Percentiles rank a stretch among this genome's conserved stretches.
Conservation (phyloP, 64 coral and sea anemone species). For the Stylophora pistillata region DNA sequence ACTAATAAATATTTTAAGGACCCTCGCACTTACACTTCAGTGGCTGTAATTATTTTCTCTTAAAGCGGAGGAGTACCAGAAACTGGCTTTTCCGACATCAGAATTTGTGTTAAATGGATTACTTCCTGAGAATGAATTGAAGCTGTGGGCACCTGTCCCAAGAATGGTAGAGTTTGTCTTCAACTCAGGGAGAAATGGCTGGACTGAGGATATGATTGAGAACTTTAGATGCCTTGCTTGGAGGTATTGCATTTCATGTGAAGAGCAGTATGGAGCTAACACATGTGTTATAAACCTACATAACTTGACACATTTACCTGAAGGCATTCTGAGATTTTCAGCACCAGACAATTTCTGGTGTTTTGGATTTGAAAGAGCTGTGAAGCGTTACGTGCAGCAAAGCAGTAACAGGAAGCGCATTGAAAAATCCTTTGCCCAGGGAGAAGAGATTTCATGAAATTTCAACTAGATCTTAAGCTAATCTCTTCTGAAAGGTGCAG, state of each 20-base stretch:
- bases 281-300: slow-evolving; percentile 47
- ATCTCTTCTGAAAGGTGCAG: too few species aligned
- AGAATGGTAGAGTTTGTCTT: slow-evolving; percentile 72
- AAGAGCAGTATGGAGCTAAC: slow-evolving; percentile 33
- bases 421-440: slow-evolving; percentile 35
- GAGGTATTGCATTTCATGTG: slow-evolving; percentile 47
- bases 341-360: slow-evolving; percentile 52
- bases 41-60: slow-evolving; percentile 14
- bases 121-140: neutral
- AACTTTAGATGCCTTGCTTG: slow-evolving; percentile 23
- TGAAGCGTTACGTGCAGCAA: slow-evolving; percentile 48
- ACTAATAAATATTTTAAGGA: too few species aligned
- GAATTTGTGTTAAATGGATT: slow-evolving; percentile 60
- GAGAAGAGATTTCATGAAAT: slow-evolving; percentile 50
- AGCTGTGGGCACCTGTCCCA: slow-evolving; percentile 65
- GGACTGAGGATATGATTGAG: slow-evolving; percentile 41
- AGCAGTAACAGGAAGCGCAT: slow-evolving; percentile 41
- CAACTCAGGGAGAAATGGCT: slow-evolving; percentile 39
- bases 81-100: slow-evolving; percentile 69
- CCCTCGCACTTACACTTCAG: too few species aligned
- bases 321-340: slow-evolving; percentile 42
- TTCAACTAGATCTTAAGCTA: slow-evolving; percentile 27
- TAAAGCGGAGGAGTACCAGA: slow-evolving; percentile 72
- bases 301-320: slow-evolving; percentile 46
- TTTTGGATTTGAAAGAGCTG: slow-evolving; percentile 52